phyloP scores from a whole-genome alignment of 2,113 vertebrate species.

The Gracilinanus agilis region DNA sequence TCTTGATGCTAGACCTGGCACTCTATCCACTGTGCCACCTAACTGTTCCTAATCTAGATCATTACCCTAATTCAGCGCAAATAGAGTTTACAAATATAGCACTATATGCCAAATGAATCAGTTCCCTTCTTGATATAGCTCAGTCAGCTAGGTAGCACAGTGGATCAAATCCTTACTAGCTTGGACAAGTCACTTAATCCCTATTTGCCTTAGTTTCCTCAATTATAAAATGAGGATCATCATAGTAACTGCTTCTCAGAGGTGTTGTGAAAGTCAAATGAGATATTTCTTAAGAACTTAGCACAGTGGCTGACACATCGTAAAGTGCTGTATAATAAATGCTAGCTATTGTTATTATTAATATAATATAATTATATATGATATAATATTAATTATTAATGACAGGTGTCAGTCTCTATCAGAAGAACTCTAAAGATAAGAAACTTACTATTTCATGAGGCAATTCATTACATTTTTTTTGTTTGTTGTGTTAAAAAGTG shows the following conservation, averaged over 20 bases:
- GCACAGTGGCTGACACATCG: background rate
- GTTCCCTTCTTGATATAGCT: background rate
- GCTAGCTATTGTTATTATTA: background rate
- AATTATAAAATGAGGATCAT: background rate
- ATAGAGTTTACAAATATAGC: background rate
- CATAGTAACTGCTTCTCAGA: background rate
- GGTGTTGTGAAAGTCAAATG: background rate
- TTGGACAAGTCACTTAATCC: background rate
- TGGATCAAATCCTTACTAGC: background rate
- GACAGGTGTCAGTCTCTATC: background rate
- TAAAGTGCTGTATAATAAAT: background rate
- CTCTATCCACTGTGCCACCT: too few species aligned
- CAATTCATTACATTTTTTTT: background rate
- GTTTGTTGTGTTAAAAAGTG: background rate
- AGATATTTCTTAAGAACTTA: background rate
- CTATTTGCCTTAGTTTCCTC: background rate
- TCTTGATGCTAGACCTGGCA: too few species aligned
- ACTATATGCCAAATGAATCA: background rate
- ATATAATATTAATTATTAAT: too few species aligned
- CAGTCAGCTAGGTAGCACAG: background rate
- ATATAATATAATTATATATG: background rate
- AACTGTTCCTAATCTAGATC: background rate
- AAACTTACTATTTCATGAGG: background rate
- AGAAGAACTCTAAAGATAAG: background rate
- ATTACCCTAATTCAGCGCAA: conserved; percentile 25